These are phyloP conservation scores for Microtus pennsylvanicus DNA, from an alignment of 2,113 vertebrate genomes.

Conservation along the genomic window DNA sequence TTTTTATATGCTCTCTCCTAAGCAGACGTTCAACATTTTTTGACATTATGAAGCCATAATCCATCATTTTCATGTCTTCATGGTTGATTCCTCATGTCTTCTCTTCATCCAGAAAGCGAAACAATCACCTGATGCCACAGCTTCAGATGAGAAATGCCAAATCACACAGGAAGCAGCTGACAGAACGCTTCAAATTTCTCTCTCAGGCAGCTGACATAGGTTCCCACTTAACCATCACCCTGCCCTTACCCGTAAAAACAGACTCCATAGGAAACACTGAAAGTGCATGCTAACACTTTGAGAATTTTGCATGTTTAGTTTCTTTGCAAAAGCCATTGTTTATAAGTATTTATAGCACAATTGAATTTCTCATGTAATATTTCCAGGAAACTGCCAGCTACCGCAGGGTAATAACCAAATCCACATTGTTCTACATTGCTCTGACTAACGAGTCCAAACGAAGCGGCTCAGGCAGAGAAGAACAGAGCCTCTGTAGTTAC, in stretches of 20 bases:
- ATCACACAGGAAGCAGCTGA: conserved; percentile 53
- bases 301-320: conserved; percentile 50
- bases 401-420: background rate
- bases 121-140: conserved; percentile 65
- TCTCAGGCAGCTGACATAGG: conserved; percentile 57
- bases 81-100: conserved; percentile 66
- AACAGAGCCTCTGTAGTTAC: background rate
- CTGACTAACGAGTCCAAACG: background rate
- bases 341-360: conserved; percentile 71
- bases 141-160: conserved; percentile 77
- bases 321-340: conserved; percentile 52
- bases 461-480: background rate
- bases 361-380: conserved; percentile 41
- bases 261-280: background rate
- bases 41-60: conserved; percentile 62
- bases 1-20: conserved; percentile 18
- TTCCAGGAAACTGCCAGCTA: conserved; percentile 56
- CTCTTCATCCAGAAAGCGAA: conserved; percentile 75
- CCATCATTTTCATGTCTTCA: conserved; percentile 74
- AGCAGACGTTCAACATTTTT: conserved; percentile 46
- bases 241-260: background rate
- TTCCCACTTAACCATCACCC: background rate
- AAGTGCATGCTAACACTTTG: background rate
- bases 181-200: conserved; percentile 53
- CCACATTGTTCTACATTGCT: background rate